Percentiles rank a stretch among this genome's conserved stretches.
phyloP scores from a whole-genome alignment of 64 coral and sea anemone species.

The Porites australiensis region DNA sequence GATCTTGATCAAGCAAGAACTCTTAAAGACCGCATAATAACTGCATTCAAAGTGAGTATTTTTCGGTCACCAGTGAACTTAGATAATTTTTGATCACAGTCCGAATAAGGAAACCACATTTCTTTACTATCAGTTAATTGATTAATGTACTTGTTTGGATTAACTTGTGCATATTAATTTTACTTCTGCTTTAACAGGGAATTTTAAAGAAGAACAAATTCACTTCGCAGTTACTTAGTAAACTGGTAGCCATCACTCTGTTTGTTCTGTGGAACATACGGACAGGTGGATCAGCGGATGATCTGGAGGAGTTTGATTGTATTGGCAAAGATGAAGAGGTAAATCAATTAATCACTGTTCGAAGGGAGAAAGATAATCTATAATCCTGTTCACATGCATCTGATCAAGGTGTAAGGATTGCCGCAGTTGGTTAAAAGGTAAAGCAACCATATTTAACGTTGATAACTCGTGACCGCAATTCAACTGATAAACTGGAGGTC shows the following conservation, averaged over 20 bases:
- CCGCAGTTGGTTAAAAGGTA: too few species aligned
- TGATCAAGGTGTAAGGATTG: too few species aligned
- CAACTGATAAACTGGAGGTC: too few species aligned
- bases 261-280: conserved; percentile 86
- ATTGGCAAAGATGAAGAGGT: conserved; percentile 94
- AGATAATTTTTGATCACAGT: too few species aligned
- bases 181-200: conserved; percentile 24
- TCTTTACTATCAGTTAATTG: too few species aligned
- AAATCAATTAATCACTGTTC: neutral
- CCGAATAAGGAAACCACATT: too few species aligned
- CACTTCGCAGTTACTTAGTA: conserved; percentile 58
- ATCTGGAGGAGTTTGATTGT: conserved; percentile 95
- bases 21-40: conserved; percentile 77
- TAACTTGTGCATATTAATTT: neutral
- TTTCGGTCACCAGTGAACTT: too few species aligned
- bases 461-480: too few species aligned
- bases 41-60: conserved; percentile 77
- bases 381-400: too few species aligned
- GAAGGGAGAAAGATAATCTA: too few species aligned
- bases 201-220: conserved; percentile 64
- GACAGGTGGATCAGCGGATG: conserved; percentile 76
- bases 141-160: neutral
- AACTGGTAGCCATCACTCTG: conserved; percentile 72
- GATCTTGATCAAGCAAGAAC: conserved; percentile 84
- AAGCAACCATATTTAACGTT: too few species aligned